Base-by-base conservation (phyloP, 2,113 vertebrate species). In the Melanerpes aurifrons region DNA sequence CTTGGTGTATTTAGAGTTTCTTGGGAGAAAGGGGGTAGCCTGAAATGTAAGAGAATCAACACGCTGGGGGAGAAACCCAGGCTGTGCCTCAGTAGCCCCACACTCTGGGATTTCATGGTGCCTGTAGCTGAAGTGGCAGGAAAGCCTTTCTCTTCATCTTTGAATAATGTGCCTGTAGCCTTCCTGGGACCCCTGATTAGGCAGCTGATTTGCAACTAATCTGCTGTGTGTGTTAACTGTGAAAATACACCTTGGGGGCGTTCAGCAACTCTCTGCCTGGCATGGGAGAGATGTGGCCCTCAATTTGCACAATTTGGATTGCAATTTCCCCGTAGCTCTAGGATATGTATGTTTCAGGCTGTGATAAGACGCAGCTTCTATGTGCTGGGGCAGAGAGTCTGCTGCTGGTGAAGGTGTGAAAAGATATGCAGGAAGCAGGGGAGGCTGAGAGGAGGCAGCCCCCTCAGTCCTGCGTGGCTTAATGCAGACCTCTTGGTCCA, bases 161-260 rank as follows among this genome's bases (percentile, higher is more conserved):
- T 19, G 24, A 62, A 87, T 92, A 86, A 82, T 20, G 43, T 86
- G 87, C 92, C 86, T 89, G 48, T 70, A 95, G 92, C 87, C 66
- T 91, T 91, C 89, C 76, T 87, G 82, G 82, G 89, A 77, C 64
- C 89, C 69, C 50, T 86, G 94, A 94, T 90, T 95, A 96, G 75
- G 79, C 66, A 91, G 54, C 48, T 93, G 89, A 94, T 95, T 94
- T 90, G 87, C 88, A 96, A 94, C 50, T 90, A 95, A 92, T 96
- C 93, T 94, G 72, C 87, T 81, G 12, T 81, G 62, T 54, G 62
- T 0, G 7, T 94, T 92, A 92, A 64, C 89, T 94, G 89, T 96
- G 95, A 96, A 92, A 94, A 94, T 75, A 78, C 31, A 91, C 76
- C 93, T 94, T 58, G 63, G 69, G 91, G 92, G 37, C 81, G 0